Percentiles rank a stretch among this genome's conserved stretches.
Conservation (phyloP, 92 coral and sea anemone genomes). For the Epizoanthus fatuus region DNA sequence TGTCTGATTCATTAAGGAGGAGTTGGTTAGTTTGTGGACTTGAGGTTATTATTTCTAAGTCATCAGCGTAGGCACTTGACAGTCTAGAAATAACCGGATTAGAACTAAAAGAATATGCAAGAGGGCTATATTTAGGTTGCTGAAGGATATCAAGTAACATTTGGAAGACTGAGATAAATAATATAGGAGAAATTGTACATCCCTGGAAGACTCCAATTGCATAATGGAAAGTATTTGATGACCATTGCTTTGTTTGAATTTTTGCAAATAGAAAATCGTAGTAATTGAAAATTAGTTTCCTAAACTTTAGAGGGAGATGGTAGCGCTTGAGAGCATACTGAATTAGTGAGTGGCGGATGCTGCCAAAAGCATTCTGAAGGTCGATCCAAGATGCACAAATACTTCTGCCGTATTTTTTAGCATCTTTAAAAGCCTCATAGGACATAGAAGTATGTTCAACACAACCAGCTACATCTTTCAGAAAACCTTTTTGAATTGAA, state of each 20-base stretch:
- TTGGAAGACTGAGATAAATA: not conserved
- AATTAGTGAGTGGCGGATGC: not conserved
- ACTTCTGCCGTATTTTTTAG: no score
- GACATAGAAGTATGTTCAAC: no score
- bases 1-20: not conserved
- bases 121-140: not conserved
- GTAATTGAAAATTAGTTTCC: not conserved
- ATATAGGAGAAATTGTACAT: not conserved
- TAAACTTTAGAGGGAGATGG: not conserved
- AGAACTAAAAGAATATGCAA: not conserved
- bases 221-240: not conserved
- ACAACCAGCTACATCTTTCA: no score
- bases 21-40: not conserved
- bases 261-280: not conserved
- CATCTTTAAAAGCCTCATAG: no score
- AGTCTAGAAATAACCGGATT: not conserved
- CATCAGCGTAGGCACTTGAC: slow-evolving; percentile 4
- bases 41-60: not conserved
- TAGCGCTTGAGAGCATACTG: not conserved
- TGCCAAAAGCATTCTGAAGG: no score
- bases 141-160: not conserved
- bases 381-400: no score
- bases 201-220: not conserved
- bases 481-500: no score
- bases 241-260: not conserved